Evolutionary conservation across 37 sponge, comb jelly and placozoan genomes (phyloP).

Genomic region (Halichondria panicea): DNA sequence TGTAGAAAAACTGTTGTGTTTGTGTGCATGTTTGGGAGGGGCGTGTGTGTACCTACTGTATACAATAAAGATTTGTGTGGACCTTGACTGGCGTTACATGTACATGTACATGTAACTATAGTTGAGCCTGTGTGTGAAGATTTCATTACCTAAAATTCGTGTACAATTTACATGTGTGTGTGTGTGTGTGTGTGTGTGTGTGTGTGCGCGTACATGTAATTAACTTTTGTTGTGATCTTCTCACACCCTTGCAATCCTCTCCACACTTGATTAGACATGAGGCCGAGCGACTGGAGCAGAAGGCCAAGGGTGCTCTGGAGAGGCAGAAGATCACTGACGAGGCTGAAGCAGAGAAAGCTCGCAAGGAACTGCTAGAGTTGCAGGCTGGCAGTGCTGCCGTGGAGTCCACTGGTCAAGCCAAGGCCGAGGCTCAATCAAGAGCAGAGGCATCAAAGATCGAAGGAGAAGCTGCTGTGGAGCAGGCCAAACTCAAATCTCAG

Average conservation of each 20-base stretch:
- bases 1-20: background rate
- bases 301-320: conserved; percentile 96
- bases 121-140: too few species aligned
- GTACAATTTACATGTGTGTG: too few species aligned
- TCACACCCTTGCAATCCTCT: background rate
- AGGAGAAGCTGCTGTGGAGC: conserved; percentile 98
- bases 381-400: conserved; percentile 98
- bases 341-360: conserved; percentile 97
- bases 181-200: too few species aligned
- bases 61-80: background rate
- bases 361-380: conserved; percentile 88
- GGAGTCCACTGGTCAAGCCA: conserved; percentile 99
- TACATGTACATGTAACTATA: background rate
- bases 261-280: conserved; percentile 74
- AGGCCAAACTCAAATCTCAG: conserved; percentile 94
- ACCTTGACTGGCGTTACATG: background rate
- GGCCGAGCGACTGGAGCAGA: conserved; percentile 97
- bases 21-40: background rate
- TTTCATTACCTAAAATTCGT: too few species aligned
- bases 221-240: too few species aligned
- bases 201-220: too few species aligned
- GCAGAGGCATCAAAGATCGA: conserved; percentile 97
- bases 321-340: conserved; percentile 99
- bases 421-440: conserved; percentile 98
- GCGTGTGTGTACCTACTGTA: too few species aligned